phyloP scores from a whole-genome alignment of 2,888 invertebrate species.

The Tridacna gigas region DNA sequence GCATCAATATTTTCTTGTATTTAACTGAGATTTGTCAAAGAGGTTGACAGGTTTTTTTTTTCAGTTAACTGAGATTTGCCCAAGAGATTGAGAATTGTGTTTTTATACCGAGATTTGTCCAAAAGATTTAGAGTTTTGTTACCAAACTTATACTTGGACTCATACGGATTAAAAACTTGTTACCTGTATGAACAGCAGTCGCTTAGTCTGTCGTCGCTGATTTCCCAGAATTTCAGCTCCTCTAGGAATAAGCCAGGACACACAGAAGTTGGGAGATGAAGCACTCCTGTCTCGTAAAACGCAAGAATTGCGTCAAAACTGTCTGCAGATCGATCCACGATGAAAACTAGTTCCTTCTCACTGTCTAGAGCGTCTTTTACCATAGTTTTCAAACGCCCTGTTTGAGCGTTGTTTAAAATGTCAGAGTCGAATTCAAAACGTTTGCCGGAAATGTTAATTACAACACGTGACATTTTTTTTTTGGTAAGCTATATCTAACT shows the following conservation, averaged over 20 bases:
- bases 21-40: too few species aligned
- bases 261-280: not conserved
- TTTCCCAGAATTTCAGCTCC: not conserved
- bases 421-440: conserved; percentile 14
- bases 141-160: not conserved
- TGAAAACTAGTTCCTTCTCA: not conserved
- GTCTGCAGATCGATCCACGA: not conserved
- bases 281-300: not conserved
- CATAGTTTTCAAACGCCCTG: not conserved
- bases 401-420: not conserved
- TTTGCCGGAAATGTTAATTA: conserved; percentile 9
- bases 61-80: too few species aligned
- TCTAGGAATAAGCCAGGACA: not conserved
- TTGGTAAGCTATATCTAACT: not conserved
- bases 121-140: too few species aligned
- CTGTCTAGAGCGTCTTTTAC: not conserved
- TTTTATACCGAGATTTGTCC: too few species aligned
- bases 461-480: not conserved
- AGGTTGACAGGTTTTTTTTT: too few species aligned
- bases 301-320: not conserved
- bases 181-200: not conserved
- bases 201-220: not conserved
- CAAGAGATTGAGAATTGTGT: too few species aligned
- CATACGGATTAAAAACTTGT: not conserved
- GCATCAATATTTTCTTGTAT: too few species aligned